Evolutionary conservation across 2,888 invertebrate genomes (phyloP).

Genomic region (Euplexia lucipara): DNA sequence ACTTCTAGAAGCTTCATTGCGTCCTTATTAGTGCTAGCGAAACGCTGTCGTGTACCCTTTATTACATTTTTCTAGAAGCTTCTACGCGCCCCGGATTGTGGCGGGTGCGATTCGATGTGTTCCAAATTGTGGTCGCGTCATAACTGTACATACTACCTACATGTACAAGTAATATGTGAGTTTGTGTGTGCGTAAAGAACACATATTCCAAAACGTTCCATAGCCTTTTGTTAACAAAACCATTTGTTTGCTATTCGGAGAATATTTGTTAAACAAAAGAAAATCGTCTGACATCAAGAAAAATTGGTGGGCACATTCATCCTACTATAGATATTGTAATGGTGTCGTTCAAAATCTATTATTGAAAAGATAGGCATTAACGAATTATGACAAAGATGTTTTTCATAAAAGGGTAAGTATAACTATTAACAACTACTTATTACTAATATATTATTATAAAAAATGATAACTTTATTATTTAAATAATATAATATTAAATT

Average conservation of each 20-base stretch:
- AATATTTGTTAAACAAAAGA: slow-evolving; percentile 41
- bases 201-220: slow-evolving; percentile 18
- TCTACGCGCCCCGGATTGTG: too few relatives aligned
- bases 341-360: slow-evolving; percentile 23
- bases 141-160: too few relatives aligned
- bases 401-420: slow-evolving; percentile 11
- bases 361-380: slow-evolving; percentile 12
- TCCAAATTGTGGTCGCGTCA: slow-evolving; percentile 1
- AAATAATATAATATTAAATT: too few relatives aligned
- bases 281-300: slow-evolving; percentile 37
- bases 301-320: slow-evolving; percentile 25
- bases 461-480: too few relatives aligned
- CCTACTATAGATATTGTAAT: slow-evolving; percentile 43
- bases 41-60: too few relatives aligned
- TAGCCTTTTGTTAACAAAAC: slow-evolving; percentile 23
- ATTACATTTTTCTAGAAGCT: too few relatives aligned
- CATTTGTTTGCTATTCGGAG: slow-evolving; percentile 46
- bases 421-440: background rate
- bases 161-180: too few relatives aligned
- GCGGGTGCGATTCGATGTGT: background rate
- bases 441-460: too few relatives aligned
- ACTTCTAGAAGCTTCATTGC: too few relatives aligned
- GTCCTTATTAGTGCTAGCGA: too few relatives aligned
- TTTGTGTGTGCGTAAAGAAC: slow-evolving; percentile 11
- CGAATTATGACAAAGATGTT: slow-evolving; percentile 32